These are phyloP conservation scores for Mizuhopecten yessoensis DNA, from an alignment of 1,140 invertebrate species.

Conservation along the genomic window DNA sequence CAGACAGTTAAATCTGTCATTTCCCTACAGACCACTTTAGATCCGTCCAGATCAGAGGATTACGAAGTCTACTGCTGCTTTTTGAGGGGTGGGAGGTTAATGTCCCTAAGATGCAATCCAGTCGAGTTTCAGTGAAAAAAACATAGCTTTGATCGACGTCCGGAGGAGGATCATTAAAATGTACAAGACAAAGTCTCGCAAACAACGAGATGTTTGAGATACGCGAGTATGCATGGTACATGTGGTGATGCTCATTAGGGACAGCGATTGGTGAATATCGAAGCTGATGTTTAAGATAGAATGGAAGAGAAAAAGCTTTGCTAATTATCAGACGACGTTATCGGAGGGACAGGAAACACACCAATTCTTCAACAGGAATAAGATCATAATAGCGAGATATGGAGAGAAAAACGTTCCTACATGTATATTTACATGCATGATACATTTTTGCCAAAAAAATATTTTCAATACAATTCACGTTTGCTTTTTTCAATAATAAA, in stretches of 20 bases:
- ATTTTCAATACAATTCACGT: no score
- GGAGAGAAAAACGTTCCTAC: no score
- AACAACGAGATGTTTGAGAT: not conserved
- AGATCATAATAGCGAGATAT: no score
- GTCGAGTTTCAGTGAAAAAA: not conserved
- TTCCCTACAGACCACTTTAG: slow-evolving; percentile 20
- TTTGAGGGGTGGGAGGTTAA: not conserved
- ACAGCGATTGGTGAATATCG: not conserved
- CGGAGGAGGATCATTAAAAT: not conserved
- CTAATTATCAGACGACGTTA: no score
- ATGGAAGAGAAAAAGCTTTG: no score
- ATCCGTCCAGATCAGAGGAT: slow-evolving; percentile 31
- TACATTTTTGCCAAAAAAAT: no score
- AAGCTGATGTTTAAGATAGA: no score
- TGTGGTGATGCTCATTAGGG: not conserved
- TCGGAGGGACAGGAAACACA: no score
- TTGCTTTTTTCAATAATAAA: no score
- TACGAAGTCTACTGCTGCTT: not conserved
- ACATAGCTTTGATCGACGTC: not conserved
- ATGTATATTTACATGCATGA: no score
- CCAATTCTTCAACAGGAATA: no score
- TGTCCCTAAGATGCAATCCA: slow-evolving; percentile 30
- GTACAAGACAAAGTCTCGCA: not conserved
- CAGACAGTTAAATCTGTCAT: not conserved
- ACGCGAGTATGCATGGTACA: not conserved